These are phyloP conservation scores for Hypothenemus hampei DNA, from an alignment of 1,140 invertebrate species.

Conservation along the genomic window DNA sequence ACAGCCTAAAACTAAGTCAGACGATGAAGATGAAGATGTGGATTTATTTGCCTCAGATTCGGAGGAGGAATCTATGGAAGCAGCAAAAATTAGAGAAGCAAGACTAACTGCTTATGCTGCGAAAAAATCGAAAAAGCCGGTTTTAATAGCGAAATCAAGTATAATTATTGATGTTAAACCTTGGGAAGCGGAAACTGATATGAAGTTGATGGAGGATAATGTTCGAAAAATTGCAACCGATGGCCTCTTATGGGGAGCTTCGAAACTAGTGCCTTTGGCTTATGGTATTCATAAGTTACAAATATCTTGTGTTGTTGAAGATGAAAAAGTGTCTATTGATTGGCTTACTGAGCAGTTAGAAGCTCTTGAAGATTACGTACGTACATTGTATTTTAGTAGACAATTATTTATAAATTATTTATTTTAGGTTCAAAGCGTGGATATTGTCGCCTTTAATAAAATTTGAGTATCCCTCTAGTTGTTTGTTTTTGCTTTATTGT, in stretches of 20 bases:
- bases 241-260: constrained; percentile 89
- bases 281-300: constrained; percentile 94
- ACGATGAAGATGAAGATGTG: constrained; percentile 72
- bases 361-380: constrained; percentile 72
- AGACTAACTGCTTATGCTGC: constrained; percentile 81
- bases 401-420: constrained; percentile 31
- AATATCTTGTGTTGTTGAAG: constrained; percentile 92
- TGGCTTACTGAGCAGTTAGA: constrained; percentile 82
- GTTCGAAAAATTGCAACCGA: constrained; percentile 78
- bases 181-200: constrained; percentile 96
- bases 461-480: neutral
- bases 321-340: constrained; percentile 90
- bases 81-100: constrained; percentile 73
- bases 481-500: too few species aligned
- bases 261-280: constrained; percentile 87
- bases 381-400: constrained; percentile 29
- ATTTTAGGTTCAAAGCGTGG: constrained; percentile 66
- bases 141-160: constrained; percentile 89
- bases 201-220: constrained; percentile 74
- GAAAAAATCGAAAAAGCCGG: constrained; percentile 92
- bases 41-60: constrained; percentile 92
- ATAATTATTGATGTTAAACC: constrained; percentile 94
- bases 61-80: constrained; percentile 70
- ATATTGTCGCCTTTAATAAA: constrained; percentile 89
- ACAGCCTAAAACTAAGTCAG: constrained; percentile 9